A percentile compares a stretch with the other conserved stretches of the same genome.
Conservation (phyloP, 2,888 invertebrate species). For the Serripes groenlandicus region DNA sequence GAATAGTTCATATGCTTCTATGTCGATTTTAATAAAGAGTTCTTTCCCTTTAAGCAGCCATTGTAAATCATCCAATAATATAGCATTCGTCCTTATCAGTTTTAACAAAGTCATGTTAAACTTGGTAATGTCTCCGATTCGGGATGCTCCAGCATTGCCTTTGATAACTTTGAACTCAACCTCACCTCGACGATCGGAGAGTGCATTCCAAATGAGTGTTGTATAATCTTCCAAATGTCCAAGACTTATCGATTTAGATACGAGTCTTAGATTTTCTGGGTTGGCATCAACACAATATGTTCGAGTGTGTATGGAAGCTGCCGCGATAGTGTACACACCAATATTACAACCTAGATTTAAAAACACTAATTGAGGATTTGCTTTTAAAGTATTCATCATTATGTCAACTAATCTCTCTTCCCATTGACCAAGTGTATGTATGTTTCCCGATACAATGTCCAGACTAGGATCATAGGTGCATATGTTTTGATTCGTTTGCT, state of each 20-base stretch:
- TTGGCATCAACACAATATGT: slow-evolving; percentile 50
- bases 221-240: slow-evolving; percentile 32
- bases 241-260: slow-evolving; percentile 38
- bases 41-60: slow-evolving; percentile 6
- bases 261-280: slow-evolving; percentile 31
- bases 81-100: not conserved
- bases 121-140: slow-evolving; percentile 21
- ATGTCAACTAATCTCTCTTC: not conserved
- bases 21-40: slow-evolving; percentile 3
- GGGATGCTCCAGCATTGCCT: slow-evolving; percentile 58
- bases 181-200: slow-evolving; percentile 37
- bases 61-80: slow-evolving; percentile 14
- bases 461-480: not conserved
- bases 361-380: slow-evolving; percentile 18
- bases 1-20: slow-evolving; percentile 11
- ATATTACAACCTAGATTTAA: slow-evolving; percentile 55
- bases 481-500: too few species aligned
- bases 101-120: not conserved
- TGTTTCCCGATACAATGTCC: not conserved
- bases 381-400: not conserved
- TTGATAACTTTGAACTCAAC: slow-evolving; percentile 29
- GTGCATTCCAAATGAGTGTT: slow-evolving; percentile 59
- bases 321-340: slow-evolving; percentile 39
- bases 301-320: slow-evolving; percentile 23
- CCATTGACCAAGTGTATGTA: not conserved